These are phyloP conservation scores for Drosophila equinoxialis DNA, from an alignment of 1,140 invertebrate species.

Conservation along the genomic window DNA sequence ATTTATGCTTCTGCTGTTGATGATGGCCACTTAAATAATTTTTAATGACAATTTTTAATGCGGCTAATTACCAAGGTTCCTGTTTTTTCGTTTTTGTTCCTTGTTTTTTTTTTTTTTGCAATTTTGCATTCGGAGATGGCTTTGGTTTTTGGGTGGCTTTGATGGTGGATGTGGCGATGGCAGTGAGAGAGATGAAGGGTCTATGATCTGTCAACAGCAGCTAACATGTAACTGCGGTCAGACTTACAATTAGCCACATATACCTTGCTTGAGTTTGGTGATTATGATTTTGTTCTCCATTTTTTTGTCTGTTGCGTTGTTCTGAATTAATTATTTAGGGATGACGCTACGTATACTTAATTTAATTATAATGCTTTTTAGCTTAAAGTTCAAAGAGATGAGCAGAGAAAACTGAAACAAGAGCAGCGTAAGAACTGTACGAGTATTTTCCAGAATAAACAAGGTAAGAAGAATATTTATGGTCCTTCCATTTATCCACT, in stretches of 20 bases:
- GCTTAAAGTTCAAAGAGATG: constrained; percentile 9
- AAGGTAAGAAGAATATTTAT: constrained; percentile 19
- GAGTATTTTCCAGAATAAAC: constrained; percentile 30
- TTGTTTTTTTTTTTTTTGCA: background rate
- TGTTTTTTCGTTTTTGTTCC: constrained; percentile 20
- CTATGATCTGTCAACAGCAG: constrained; percentile 71
- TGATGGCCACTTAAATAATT: constrained; percentile 63
- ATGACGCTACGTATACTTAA: constrained; percentile 59
- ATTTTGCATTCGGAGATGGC: background rate
- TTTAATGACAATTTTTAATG: constrained; percentile 56
- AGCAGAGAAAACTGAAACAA: constrained; percentile 4
- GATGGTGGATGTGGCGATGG: no score
- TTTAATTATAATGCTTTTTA: constrained; percentile 66
- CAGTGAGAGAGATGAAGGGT: constrained; percentile 23
- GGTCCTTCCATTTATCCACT: background rate
- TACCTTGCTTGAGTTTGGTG: constrained; percentile 40
- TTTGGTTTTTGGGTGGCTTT: no score
- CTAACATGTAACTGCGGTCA: constrained; percentile 63
- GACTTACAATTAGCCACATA: constrained; percentile 42
- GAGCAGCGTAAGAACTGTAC: background rate
- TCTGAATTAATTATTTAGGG: constrained; percentile 69
- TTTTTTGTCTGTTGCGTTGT: constrained; percentile 57
- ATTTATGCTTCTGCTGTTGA: constrained; percentile 39
- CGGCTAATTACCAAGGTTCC: constrained; percentile 60
- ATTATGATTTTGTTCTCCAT: constrained; percentile 6